Percentiles rank a stretch among this genome's conserved stretches.
phyloP scores from a whole-genome alignment of 2,113 vertebrate species.

The Ellobius talpinus region DNA sequence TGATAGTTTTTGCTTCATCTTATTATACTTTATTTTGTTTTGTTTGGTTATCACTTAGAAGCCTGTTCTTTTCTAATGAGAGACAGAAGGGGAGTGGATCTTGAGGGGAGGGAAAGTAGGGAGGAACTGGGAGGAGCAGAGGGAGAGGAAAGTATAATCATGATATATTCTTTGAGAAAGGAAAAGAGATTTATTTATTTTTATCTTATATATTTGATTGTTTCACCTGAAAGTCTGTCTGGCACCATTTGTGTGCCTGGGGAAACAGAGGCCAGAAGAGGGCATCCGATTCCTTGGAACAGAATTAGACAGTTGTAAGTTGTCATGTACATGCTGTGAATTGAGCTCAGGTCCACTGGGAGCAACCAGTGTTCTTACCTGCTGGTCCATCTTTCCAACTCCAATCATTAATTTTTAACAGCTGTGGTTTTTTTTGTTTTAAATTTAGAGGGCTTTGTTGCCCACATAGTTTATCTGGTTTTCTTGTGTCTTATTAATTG shows the following conservation, averaged over 20 bases:
- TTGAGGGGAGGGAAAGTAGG: neutral
- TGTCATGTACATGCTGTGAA: neutral
- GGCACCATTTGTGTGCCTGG: neutral
- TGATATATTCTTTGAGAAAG: neutral
- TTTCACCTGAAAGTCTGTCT: neutral
- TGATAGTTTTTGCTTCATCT: neutral
- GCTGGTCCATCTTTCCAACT: neutral
- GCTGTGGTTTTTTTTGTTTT: neutral
- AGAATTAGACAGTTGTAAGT: neutral
- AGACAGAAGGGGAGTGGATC: neutral
- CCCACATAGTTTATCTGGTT: neutral
- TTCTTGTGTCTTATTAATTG: neutral
- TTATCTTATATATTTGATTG: neutral
- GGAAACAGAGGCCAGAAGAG: neutral
- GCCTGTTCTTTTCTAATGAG: neutral
- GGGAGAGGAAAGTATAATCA: neutral
- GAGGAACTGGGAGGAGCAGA: neutral
- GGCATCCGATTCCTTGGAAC: neutral
- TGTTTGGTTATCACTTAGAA: neutral
- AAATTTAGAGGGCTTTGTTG: neutral
- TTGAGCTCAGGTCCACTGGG: neutral
- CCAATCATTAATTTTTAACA: neutral
- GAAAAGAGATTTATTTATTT: neutral
- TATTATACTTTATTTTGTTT: neutral
- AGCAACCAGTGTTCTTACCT: neutral